These are phyloP conservation scores for Euwallacea fornicatus DNA, from an alignment of 1,140 invertebrate genomes.

Conservation along the genomic window DNA sequence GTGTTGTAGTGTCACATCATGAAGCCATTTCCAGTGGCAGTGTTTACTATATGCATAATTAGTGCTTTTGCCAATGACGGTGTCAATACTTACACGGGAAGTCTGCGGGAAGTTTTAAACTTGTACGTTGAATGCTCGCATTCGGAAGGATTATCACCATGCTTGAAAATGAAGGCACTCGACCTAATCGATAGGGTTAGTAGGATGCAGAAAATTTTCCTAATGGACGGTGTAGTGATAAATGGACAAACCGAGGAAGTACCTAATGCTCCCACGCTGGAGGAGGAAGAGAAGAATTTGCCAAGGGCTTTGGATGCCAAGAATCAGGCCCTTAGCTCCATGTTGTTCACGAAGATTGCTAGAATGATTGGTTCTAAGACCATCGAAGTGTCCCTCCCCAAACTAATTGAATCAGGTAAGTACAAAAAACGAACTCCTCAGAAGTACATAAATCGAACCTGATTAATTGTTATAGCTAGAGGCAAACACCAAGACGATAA, in stretches of 20 bases:
- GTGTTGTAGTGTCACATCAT: conserved; percentile 32
- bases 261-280: conserved; percentile 45
- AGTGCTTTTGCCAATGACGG: conserved; percentile 41
- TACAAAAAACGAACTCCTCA: not conserved
- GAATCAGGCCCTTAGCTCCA: conserved; percentile 64
- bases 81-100: conserved; percentile 43
- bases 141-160: conserved; percentile 65
- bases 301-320: conserved; percentile 63
- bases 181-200: conserved; percentile 71
- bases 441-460: not conserved
- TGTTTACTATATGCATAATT: conserved; percentile 30
- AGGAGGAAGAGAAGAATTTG: conserved; percentile 66
- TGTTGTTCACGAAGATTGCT: conserved; percentile 70
- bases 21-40: conserved; percentile 24
- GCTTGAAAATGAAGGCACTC: conserved; percentile 76
- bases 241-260: conserved; percentile 58
- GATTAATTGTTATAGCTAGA: conserved; percentile 57
- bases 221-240: conserved; percentile 66
- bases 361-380: conserved; percentile 72
- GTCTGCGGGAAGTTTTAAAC: conserved; percentile 58
- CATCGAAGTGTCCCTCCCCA: conserved; percentile 69
- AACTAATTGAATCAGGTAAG: conserved; percentile 73
- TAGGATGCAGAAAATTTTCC: conserved; percentile 65
- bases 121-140: conserved; percentile 65
- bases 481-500: conserved; percentile 49